These are phyloP conservation scores for Edolisoma coerulescens DNA, from an alignment of 2,113 vertebrate genomes.

Conservation along the genomic window DNA sequence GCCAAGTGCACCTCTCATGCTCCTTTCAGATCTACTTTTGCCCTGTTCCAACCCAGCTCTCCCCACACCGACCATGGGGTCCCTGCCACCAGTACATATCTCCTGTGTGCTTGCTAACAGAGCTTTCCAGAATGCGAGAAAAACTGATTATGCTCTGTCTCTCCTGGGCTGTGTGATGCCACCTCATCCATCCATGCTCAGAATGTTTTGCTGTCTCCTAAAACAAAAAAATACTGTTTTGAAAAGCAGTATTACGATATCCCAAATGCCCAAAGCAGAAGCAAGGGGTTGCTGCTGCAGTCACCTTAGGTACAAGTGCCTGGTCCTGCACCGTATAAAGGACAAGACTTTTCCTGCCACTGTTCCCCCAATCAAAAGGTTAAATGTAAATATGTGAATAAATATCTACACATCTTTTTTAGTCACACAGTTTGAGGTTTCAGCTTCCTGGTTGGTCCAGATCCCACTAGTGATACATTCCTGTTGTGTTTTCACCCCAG, in stretches of 20 bases:
- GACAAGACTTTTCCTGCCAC: neutral
- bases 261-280: neutral
- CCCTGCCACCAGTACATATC: neutral
- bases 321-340: neutral
- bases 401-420: neutral
- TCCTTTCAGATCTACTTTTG: neutral
- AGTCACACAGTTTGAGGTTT: neutral
- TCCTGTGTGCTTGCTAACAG: neutral
- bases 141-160: neutral
- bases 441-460: neutral
- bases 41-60: neutral
- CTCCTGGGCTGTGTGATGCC: neutral
- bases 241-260: neutral
- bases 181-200: neutral
- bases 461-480: too few species aligned
- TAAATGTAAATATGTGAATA: neutral
- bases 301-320: too few species aligned
- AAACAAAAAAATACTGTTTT: neutral
- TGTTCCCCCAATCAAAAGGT: neutral
- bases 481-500: neutral
- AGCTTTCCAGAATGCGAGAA: neutral
- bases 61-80: fast-evolving
- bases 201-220: neutral
- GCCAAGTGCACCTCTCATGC: neutral
- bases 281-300: neutral